Evolutionary conservation across 2,888 invertebrate species (phyloP), one percentile per base, ranked within the genome.

Genomic region (Physocephala rufipes): DNA sequence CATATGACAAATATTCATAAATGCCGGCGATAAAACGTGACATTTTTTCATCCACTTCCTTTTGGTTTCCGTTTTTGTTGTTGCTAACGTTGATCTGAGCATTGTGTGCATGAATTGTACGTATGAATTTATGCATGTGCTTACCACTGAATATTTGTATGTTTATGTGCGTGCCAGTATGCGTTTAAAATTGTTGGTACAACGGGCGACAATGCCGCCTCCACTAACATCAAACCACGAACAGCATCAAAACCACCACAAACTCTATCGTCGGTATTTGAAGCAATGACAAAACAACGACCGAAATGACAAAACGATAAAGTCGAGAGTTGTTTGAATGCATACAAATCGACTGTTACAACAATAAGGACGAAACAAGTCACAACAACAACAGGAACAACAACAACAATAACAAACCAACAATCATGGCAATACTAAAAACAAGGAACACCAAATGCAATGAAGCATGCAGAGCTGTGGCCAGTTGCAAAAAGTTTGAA

Each of bases 331-430:
- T 36, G 21, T 16, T 30, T 30, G 49, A 49, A 28, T 65, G 63
- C 47, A 49, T 51, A n/a, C 24, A 47, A 65, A 65, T 65, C 13
- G 26, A 28, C 30, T 65, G 36, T 36, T 51, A n/a, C 16, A 63
- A 45, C 24, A 49, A 51, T 30, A 36, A 19, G 7, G 45, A 15
- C 16, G 19, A 16, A 7, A 45, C 5, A 19, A n/a, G n/a, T 19
- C 15, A 51, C 26, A 21, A n/a, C 24, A 49, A n/a, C 64, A 21
- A 64, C 45, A 47, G 2, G 24, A 28, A 59, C 26, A 26, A 30
- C n/a, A 51, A 21, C 36, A 36, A 16, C 36, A 36, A 36, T 9
- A 36, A 9, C 9, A 36, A 9, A 36, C 5, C 5, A 36, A 36
- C 5, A 36, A 36, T 7, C 4, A 36, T 9, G 36, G 9, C 36